Evolutionary conservation across 2,113 vertebrate species (phyloP).

Genomic region (Pelecanus crispus): DNA sequence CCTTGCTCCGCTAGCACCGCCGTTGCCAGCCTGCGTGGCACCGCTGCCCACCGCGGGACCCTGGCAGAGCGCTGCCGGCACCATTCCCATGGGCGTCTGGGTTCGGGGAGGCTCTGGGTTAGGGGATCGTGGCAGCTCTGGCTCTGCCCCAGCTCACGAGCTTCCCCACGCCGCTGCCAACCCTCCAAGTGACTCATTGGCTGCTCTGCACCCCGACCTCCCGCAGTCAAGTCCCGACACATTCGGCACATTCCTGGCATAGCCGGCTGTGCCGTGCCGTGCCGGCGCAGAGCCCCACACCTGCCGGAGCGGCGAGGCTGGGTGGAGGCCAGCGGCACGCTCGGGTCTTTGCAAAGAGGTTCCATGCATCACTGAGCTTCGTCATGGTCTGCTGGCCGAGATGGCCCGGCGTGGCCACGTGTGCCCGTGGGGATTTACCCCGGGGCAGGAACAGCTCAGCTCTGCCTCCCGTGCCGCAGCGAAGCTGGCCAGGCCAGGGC

Average conservation of each 20-base stretch:
- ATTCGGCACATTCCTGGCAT: slow-evolving; percentile 64
- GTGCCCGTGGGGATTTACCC: neutral
- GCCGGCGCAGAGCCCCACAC: neutral
- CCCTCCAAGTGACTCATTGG: neutral
- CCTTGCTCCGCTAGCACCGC: rapidly evolving
- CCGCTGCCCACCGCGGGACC: rapidly evolving
- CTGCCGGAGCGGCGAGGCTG: neutral
- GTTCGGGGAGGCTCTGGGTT: neutral
- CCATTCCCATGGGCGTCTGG: rapidly evolving
- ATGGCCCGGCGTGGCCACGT: neutral
- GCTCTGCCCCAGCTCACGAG: neutral
- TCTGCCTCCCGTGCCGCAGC: rapidly evolving
- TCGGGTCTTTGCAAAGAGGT: neutral
- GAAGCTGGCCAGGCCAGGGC: neutral
- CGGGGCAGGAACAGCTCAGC: neutral
- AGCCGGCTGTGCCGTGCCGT: neutral
- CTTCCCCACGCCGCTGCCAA: neutral
- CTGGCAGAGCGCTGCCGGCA: neutral
- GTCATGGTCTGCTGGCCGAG: neutral
- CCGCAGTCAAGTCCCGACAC: slow-evolving; percentile 61
- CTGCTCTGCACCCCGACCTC: neutral
- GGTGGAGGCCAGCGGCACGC: neutral
- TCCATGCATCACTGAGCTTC: neutral
- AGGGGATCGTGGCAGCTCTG: neutral
- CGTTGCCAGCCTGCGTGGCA: neutral